Evolutionary conservation across 2,888 invertebrate genomes (phyloP).

Genomic region (Drosophila antonietae): DNA sequence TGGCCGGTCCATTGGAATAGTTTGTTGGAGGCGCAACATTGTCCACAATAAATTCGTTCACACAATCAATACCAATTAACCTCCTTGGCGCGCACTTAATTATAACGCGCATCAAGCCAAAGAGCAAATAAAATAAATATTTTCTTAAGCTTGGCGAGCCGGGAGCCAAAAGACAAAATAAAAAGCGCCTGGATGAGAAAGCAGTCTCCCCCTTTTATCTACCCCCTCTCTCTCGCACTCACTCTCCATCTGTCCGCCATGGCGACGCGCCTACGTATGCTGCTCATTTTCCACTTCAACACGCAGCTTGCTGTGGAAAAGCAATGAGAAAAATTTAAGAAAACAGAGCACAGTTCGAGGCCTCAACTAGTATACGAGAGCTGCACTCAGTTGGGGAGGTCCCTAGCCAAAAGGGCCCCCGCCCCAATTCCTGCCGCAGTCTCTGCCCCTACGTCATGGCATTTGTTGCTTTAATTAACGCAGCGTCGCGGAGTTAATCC

Average conservation of each 20-base stretch:
- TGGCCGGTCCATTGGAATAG: not conserved
- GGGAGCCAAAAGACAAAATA: constrained; percentile 25
- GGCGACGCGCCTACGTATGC: constrained; percentile 28
- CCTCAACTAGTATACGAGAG: not conserved
- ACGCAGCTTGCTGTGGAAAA: constrained; percentile 60
- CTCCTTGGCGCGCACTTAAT: constrained; percentile 65
- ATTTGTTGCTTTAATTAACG: constrained; percentile 68
- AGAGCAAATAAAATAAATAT: constrained; percentile 61
- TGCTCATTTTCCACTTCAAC: constrained; percentile 70
- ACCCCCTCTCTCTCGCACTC: not conserved
- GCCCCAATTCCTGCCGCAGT: not conserved
- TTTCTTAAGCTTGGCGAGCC: constrained; percentile 48
- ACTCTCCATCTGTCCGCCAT: not conserved
- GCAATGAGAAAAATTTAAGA: constrained; percentile 49
- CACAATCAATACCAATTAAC: constrained; percentile 75
- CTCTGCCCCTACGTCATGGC: constrained; percentile 4
- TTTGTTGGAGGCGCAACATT: constrained; percentile 14
- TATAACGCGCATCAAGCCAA: constrained; percentile 44
- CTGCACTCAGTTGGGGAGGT: constrained; percentile 45
- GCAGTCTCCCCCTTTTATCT: not conserved
- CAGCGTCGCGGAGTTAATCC: constrained; percentile 50
- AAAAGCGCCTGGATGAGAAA: constrained; percentile 23
- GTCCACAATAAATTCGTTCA: constrained; percentile 60
- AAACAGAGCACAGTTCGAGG: constrained; percentile 30
- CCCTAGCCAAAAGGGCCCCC: constrained; percentile 6